Base-by-base conservation (phyloP, 2,888 invertebrate genomes). In the Pyrochroa serraticornis region DNA sequence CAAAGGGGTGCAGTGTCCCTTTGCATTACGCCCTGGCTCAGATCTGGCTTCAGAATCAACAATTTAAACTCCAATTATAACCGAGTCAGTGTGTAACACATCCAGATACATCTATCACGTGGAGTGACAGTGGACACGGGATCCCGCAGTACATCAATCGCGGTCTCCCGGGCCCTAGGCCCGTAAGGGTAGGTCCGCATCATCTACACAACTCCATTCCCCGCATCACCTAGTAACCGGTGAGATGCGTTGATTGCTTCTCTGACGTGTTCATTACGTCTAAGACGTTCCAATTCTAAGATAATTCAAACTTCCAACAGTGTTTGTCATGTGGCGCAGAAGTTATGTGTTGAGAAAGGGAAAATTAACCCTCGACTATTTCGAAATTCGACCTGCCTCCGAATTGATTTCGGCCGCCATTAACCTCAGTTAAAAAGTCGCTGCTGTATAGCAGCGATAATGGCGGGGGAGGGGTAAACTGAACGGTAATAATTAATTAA, bases 211-310 rank as follows among this genome's bases (percentile, higher is more conserved):
- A 51, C 22, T 10, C 3, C 31, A 13, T 30, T 30, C 43, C n/a
- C 37, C 46, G 53, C 57, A 58, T 63, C 69, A 71, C 71, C 69
- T 71, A 66, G 63, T 59, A 64, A 69, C 58, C 67, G 67, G 70
- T 67, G 63, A 66, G 71, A 66, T 67, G 69, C 68, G 71, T 71
- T 72, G 72, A 72, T 71, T 72, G 69, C 72, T 71, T 72, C 64
- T 66, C 68, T 70, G 71, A 71, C 70, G 71, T 70, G 69, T 72
- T 71, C 71, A 70, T 71, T 71, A 71, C 68, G 64, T 62, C 64
- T 68, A 66, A 71, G 68, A 68, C 67, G 68, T 66, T 67, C 63
- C 71, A 68, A 66, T 68, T 66, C 66, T 47, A 53, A 63, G 66
- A 65, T 67, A 68, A 71, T 68, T 68, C 65, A 63, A 65, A 63